Base-by-base conservation (phyloP, 2,113 vertebrate species). In the Cavia porcellus region DNA sequence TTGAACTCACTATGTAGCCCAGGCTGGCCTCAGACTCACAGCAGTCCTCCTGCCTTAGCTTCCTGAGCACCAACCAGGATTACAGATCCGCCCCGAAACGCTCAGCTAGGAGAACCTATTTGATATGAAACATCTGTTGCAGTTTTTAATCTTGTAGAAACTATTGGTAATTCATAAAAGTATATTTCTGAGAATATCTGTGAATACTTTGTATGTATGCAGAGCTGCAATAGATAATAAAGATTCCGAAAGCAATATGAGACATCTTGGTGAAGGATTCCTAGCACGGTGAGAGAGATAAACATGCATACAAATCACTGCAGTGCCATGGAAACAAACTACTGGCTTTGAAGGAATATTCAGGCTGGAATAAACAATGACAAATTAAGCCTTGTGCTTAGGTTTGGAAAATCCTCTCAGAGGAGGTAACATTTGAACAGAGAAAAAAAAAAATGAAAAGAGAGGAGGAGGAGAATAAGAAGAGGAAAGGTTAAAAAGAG, bases 71-170 rank as follows among this genome's bases (percentile, higher is more conserved):
- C n/a, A n/a, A 3, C 68, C 20, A 35, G 7, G 35, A 72, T 72
- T 38, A 72, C 19, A 75, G 38, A 8, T 45, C 4, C 19, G 22
- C 11, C 13, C 38, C 22, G 28, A 3, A 10, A 24, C 3, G 22
- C 38, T 11, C 22, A 38, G 22, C 4, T 45, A 92, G 47, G 85
- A n/a, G 32, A 94, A 20, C 30, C 15, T 95, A 59, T 93, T 59
- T 86, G n/a, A 96, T 95, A 91, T 25, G 19, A 86, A 95, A 45
- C 24, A 84, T 62, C 70, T 96, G 17, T n/a, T 94, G 32, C 30
- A 17, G 10, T 88, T 90, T 95, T 90, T 82, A 83, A 92, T 86
- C 89, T 66, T 92, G 30, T 50, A 85, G 30, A 64, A 85, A n/a
- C 6, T 86, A 86, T 68, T 82, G 35, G 6, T 70, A 72, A 95